Percentiles rank a stretch among this genome's conserved stretches.
phyloP scores from a whole-genome alignment of 2,888 invertebrate species.

The Oscheius myriophilus region DNA sequence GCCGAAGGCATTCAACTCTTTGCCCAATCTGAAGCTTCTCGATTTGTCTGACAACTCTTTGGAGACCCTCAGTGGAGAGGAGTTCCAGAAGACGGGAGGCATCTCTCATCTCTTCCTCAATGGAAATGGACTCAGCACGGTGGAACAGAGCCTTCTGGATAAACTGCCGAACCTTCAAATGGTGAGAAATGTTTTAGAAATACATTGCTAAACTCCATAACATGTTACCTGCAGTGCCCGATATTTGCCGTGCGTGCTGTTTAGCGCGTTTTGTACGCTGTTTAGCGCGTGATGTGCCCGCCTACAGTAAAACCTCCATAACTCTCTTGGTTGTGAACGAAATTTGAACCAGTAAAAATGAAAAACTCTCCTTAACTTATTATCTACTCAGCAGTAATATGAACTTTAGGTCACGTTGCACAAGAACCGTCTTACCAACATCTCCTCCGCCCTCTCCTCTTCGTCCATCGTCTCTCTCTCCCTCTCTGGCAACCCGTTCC shows the following conservation, averaged over 20 bases:
- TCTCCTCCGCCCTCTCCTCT: constrained; percentile 35
- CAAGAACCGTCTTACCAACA: constrained; percentile 55
- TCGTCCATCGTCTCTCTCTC: constrained; percentile 44
- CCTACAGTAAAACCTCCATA: too few species aligned
- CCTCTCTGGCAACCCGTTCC: constrained; percentile 65
- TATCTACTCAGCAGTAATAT: not conserved
- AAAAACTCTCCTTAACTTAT: not conserved
- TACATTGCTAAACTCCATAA: too few species aligned
- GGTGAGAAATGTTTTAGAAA: constrained; percentile 29
- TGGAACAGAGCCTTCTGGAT: constrained; percentile 47
- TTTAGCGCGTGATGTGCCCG: not conserved
- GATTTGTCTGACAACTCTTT: constrained; percentile 64
- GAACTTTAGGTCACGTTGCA: constrained; percentile 55
- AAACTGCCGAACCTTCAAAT: constrained; percentile 57
- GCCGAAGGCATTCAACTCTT: constrained; percentile 64
- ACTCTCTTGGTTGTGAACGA: too few species aligned
- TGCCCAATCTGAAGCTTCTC: constrained; percentile 58
- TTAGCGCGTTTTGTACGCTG: not conserved
- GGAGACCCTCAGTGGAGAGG: constrained; percentile 49
- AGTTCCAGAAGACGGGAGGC: constrained; percentile 52
- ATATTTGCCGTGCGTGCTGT: too few species aligned
- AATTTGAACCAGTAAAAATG: not conserved
- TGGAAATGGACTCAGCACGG: constrained; percentile 47
- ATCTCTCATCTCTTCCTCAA: constrained; percentile 56
- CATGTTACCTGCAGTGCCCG: too few species aligned